Base-by-base conservation (phyloP, 2,888 invertebrate species). In the Dolichomitus sp. region DNA sequence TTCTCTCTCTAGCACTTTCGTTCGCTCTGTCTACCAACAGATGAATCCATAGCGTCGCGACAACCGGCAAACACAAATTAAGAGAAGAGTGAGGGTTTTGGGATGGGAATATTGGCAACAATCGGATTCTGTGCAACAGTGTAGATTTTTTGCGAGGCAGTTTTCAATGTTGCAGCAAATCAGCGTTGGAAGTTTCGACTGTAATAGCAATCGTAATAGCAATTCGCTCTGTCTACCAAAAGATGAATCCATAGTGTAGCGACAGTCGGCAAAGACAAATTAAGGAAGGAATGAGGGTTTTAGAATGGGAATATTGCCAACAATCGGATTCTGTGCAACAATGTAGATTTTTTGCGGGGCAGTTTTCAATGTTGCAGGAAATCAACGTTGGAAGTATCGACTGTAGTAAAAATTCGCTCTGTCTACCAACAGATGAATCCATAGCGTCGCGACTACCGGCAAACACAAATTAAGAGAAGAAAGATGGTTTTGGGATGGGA, bases 221-320 rank as follows among this genome's bases (percentile, higher is more conserved):
- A n/a, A n/a, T 77, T 79, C 63, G 63, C 59, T 78, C 75, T 76
- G 69, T 75, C 81, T 27, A 14, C 17, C 50, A 17, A 68, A 40
- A 30, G 72, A 68, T 27, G 70, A 42, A 66, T 79, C 61, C 66
- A 50, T 68, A 66, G 42, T 30, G 65, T 66, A 59, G 75, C 45
- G 54, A 33, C 57, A 30, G 19, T 19, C 37, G 61, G 37, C 19
- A 40, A 33, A 14, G 19, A 40, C 37, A 37, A 61, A 61, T 14
- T 37, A 14, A 9, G 2, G 40, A 11, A 37, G 19, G 2, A 33
- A 40, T 17, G 37, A 40, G 57, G 3, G 5, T 27, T 54, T 54
- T 19, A 1, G 11, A 12, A 11, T 11, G 57, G n/a, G 30, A 57
- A 27, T 54, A 37, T 37, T 37, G 37, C 9, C 37, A 37, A 9